Percentiles rank a stretch among this genome's conserved stretches.
Evolutionary conservation across 2,113 vertebrate species (phyloP).

Genomic region (Heterochromis multidens): DNA sequence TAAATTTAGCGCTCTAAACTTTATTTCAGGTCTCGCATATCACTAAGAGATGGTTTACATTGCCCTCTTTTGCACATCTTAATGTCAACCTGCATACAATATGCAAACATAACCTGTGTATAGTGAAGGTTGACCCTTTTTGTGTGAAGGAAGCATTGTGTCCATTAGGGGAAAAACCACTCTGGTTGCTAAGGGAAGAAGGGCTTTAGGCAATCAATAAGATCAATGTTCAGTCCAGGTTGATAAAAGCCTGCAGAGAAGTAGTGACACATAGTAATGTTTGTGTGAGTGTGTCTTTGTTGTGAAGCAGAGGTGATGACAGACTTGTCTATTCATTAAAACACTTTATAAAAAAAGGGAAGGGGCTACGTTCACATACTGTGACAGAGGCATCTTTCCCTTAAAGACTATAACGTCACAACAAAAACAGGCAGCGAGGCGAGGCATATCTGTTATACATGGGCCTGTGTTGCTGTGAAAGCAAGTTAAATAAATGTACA

Average conservation of each 20-base stretch:
- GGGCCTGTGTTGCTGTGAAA: neutral
- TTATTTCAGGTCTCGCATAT: neutral
- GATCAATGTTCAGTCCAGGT: constrained; percentile 59
- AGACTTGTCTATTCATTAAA: constrained; percentile 54
- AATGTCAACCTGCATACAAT: neutral
- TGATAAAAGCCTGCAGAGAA: constrained; percentile 64
- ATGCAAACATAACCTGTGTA: neutral
- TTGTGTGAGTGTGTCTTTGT: constrained; percentile 4
- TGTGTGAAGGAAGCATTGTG: constrained; percentile 8
- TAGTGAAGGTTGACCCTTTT: neutral
- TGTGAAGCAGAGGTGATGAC: constrained; percentile 50
- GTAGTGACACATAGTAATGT: constrained; percentile 34
- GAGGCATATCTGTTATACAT: constrained; percentile 4
- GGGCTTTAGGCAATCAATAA: constrained; percentile 50
- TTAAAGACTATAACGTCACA: constrained; percentile 8
- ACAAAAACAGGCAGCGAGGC: neutral
- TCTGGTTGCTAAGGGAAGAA: constrained; percentile 7
- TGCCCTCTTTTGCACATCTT: neutral
- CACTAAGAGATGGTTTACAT: neutral
- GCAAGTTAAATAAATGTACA: constrained; percentile 21
- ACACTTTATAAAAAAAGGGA: constrained; percentile 44
- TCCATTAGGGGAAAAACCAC: constrained; percentile 40
- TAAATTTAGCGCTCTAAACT: neutral
- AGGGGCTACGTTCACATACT: constrained; percentile 7
- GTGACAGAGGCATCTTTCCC: constrained; percentile 2